phyloP scores from a whole-genome alignment of 2,113 vertebrate species.

The Micronycteris hirsuta region DNA sequence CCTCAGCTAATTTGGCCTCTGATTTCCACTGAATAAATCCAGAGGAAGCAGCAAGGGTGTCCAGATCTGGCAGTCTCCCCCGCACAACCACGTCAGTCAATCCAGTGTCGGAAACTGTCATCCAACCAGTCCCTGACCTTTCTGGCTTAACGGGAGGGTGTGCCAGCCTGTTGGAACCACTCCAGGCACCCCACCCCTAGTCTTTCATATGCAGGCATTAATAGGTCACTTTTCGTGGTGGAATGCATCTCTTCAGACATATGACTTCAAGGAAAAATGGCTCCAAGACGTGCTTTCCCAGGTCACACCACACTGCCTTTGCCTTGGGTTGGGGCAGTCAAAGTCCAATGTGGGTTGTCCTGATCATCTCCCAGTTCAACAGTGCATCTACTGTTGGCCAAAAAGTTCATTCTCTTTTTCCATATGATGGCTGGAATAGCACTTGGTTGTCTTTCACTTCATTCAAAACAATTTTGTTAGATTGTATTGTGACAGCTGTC shows the following conservation, averaged over 20 bases:
- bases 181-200: background rate
- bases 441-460: too few species aligned
- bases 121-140: background rate
- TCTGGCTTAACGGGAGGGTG: background rate
- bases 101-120: background rate
- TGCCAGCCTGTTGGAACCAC: background rate
- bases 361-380: background rate
- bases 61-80: background rate
- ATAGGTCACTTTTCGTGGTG: background rate
- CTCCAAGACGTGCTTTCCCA: background rate
- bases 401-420: too few species aligned
- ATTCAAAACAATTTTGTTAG: too few species aligned
- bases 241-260: background rate
- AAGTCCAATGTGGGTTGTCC: background rate
- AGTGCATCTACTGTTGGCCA: background rate
- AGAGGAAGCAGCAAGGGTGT: background rate
- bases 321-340: background rate
- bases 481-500: too few species aligned
- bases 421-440: too few species aligned
- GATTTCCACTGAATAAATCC: background rate
- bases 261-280: background rate
- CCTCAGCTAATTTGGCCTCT: background rate
- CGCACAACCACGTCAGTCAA: background rate
- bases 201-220: background rate
- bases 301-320: background rate